Base-by-base conservation (phyloP, 2,113 vertebrate species). In the Microcebus ravelobensis region DNA sequence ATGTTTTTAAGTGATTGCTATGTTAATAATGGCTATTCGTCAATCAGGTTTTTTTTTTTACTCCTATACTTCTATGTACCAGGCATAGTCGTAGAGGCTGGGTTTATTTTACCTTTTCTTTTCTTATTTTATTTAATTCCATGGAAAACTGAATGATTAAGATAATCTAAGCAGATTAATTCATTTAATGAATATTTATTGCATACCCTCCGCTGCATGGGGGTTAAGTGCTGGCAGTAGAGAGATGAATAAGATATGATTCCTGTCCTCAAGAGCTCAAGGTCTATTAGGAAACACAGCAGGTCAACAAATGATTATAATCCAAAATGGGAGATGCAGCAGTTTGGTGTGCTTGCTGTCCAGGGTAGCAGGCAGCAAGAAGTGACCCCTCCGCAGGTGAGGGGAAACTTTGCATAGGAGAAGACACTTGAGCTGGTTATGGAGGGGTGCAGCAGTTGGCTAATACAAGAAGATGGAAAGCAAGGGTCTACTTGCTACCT, bases 161-260 rank as follows among this genome's bases (percentile, higher is more conserved):
- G 11, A 65, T 82, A 23, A 73, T 67, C 17, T 68, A 65, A 90
- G 29, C 73, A 88, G 34, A 65, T 79, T 79, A 79, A 79, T 52
- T 93, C 10, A 80, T 79, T 73, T 65, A 84, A 52, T 61, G 59
- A 79, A 63, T 74, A 76, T 77, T 85, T 74, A 83, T 48, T 74
- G 23, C 25, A 85, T 7, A 14, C 2, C 2, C 0, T 57, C 25
- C 81, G 36, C 29, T 36, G 50, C 11, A 52, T 79, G 36, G 27
- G 20, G 20, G 67, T 87, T 65, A n/a, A 79, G 45, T 83, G 34
- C 45, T 94, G 18, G 63, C 59, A 73, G 52, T 71, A 65, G 77
- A 57, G 61, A 91, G 71, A 93, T 70, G 31, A 94, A 29, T 65
- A 90, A 84, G 79, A 36, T 55, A 39, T 88, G 42, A 93, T 85